Base-by-base conservation (phyloP, 2,888 invertebrate species). In the Apeira syringaria region DNA sequence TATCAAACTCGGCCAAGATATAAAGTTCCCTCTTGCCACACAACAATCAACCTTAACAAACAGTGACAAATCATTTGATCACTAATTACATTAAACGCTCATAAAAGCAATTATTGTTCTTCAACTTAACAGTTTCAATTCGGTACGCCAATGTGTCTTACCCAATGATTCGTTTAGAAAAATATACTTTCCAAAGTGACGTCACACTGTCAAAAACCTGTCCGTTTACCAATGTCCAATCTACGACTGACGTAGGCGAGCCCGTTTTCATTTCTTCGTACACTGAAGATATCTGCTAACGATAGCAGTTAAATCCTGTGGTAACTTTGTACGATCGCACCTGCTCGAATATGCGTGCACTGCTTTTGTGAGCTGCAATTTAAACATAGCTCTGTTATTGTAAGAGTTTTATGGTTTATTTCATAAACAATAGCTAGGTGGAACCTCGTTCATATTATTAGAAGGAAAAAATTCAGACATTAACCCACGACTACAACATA, bases 261-360 rank as follows among this genome's bases (percentile, higher is more conserved):
- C 15, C 34, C 32, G 11, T 25, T 47, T 48, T 81, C 72, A 83
- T 59, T 82, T 85, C 63, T 65, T 78, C 10, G 74, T 63, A 10
- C 68, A 48, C 11, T 80, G 84, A 20, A 83, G 53, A 50, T 89
- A 88, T 51, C 87, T 72, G 3, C 57, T 35, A 27, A 88, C 76
- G 8, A 83, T 61, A 0, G 64, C 42, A 2, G 69, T 67, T 1
- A 88, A 54, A n/a, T 89, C 84, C 2, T 77, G 72, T 1, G 92
- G 92, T 56, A 92, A 72, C 38, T 74, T 69, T 30, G 72, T 88
- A 56, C 94, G 89, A 66, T 92, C 91, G 59, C 83, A 76, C 24
- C 73, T 85, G 32, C 81, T 78, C 6, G 87, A 74, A 75, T 92
- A 93, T 52, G 82, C 72, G 33, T 86, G 86, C n/a, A 94, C 88